Percentiles rank a stretch among this genome's conserved stretches.
These are phyloP conservation scores for Quadroppia sp. DNA, from an alignment of 2,888 invertebrate genomes.

Conservation along the genomic window DNA sequence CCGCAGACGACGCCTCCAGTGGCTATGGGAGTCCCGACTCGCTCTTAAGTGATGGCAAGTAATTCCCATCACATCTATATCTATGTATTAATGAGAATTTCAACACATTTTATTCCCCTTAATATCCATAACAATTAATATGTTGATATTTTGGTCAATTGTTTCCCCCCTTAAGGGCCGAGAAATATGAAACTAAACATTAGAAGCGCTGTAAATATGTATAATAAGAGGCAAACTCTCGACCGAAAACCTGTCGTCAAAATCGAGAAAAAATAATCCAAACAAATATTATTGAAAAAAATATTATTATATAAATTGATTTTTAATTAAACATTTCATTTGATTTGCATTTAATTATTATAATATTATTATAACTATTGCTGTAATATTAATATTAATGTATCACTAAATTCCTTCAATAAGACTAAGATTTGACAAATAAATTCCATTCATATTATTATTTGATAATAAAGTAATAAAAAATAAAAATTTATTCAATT, in stretches of 20 bases:
- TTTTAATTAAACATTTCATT: not conserved
- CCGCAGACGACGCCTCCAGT: constrained; percentile 66
- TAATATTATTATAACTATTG: not conserved
- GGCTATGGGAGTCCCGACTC: constrained; percentile 75
- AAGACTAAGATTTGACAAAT: not conserved
- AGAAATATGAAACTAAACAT: constrained; percentile 15
- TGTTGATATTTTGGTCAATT: constrained; percentile 19
- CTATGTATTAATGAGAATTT: not conserved
- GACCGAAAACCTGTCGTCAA: constrained; percentile 24
- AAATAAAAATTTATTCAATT: too few species aligned
- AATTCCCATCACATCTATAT: constrained; percentile 28
- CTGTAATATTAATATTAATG: not conserved
- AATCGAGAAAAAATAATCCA: constrained; percentile 14
- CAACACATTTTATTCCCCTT: constrained; percentile 17
- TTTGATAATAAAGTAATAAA: too few species aligned
- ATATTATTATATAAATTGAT: not conserved
- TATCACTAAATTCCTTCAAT: not conserved
- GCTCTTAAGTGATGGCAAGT: constrained; percentile 53
- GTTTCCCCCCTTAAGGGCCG: not conserved
- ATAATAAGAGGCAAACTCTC: constrained; percentile 24
- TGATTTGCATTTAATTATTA: not conserved
- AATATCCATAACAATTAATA: not conserved
- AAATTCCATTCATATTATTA: too few species aligned
- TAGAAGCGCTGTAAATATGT: constrained; percentile 29
- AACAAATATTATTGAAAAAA: not conserved